These are phyloP conservation scores for Pavo muticus DNA, from an alignment of 2,113 vertebrate genomes.

Conservation along the genomic window DNA sequence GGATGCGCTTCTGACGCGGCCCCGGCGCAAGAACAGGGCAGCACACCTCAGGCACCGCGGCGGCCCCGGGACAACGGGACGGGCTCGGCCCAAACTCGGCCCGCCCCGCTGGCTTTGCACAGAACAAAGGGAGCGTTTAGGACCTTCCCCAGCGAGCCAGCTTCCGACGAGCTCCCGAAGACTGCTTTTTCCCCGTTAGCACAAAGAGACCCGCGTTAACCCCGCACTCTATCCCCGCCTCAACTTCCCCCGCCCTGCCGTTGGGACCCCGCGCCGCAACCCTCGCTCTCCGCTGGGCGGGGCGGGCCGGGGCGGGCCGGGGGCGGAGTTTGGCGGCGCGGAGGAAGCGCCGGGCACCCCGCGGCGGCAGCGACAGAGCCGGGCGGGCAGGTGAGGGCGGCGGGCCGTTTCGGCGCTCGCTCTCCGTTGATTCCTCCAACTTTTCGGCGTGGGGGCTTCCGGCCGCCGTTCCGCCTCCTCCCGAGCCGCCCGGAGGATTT, in stretches of 20 bases:
- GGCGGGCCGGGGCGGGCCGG: neutral
- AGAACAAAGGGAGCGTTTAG: constrained; percentile 1
- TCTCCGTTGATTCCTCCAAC: neutral
- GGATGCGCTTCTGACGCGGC: neutral
- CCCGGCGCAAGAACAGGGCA: neutral
- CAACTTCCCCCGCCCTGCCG: neutral
- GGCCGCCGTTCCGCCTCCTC: too few species aligned
- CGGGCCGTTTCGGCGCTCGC: too few species aligned
- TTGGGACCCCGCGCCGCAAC: neutral
- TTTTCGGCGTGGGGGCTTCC: neutral
- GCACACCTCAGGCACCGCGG: neutral
- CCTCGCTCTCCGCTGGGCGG: neutral
- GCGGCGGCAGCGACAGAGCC: neutral
- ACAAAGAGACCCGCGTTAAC: too few species aligned
- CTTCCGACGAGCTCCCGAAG: too few species aligned
- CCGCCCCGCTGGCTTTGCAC: neutral
- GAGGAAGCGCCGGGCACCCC: neutral
- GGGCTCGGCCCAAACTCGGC: too few species aligned
- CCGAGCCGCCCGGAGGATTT: too few species aligned
- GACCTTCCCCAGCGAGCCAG: too few species aligned
- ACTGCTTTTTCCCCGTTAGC: too few species aligned
- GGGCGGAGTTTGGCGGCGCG: neutral
- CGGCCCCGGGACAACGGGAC: too few species aligned
- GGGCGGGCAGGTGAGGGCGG: neutral
- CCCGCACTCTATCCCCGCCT: neutral